Evolutionary conservation across 2,888 invertebrate genomes (phyloP).

Genomic region (Leistus spinibarbis): DNA sequence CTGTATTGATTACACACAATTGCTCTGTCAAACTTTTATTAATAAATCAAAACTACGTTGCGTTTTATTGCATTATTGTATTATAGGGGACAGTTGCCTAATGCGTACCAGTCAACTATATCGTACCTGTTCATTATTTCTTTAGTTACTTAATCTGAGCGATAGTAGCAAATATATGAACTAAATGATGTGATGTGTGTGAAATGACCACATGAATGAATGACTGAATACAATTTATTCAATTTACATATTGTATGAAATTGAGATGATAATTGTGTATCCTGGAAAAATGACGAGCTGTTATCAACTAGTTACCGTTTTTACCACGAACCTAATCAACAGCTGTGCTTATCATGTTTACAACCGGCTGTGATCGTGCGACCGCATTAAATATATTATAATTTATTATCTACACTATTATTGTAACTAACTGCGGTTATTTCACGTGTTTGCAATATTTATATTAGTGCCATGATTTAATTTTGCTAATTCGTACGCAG

Average conservation of each 20-base stretch:
- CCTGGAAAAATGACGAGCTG: slow-evolving; percentile 6
- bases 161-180: no score
- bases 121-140: no score
- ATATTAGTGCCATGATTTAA: no score
- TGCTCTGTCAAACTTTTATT: not conserved
- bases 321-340: slow-evolving; percentile 27
- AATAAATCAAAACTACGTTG: no score
- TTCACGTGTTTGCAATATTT: no score
- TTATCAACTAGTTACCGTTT: slow-evolving; percentile 19
- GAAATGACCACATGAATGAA: not conserved
- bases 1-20: not conserved
- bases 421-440: no score
- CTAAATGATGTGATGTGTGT: no score
- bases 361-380: slow-evolving; percentile 14
- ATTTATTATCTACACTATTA: not conserved
- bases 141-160: no score
- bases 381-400: slow-evolving; percentile 7
- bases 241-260: not conserved
- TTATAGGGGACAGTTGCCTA: no score
- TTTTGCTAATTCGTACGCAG: no score
- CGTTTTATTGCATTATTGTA: no score
- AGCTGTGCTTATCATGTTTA: slow-evolving; percentile 30
- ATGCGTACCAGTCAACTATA: no score
- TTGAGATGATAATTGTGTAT: not conserved
- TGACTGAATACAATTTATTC: not conserved